Evolutionary conservation across 2,888 invertebrate species (phyloP).

Genomic region (Chloromyia formosa): DNA sequence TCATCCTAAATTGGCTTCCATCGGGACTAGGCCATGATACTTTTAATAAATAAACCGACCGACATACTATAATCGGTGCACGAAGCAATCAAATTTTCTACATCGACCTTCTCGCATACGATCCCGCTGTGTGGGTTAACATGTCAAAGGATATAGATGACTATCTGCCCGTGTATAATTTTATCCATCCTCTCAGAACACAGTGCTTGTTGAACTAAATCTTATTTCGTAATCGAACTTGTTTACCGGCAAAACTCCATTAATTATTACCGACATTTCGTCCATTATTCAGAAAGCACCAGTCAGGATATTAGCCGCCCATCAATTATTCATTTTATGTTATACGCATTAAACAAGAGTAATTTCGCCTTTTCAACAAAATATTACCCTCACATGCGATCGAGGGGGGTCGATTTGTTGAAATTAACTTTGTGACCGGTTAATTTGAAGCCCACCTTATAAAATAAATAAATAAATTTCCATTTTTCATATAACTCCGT

Average conservation of each 20-base stretch:
- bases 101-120: background rate
- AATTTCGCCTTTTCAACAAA: background rate
- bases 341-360: conserved; percentile 12
- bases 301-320: background rate
- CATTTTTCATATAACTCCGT: too few species aligned
- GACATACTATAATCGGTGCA: conserved; percentile 4
- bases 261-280: conserved; percentile 9
- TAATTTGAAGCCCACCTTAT: background rate
- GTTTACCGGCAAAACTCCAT: conserved; percentile 26
- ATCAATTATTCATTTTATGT: conserved; percentile 32
- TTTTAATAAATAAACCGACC: conserved; percentile 1
- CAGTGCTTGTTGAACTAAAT: background rate
- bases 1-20: too few species aligned
- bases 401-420: background rate
- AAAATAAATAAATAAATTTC: conserved; percentile 22
- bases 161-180: too few species aligned
- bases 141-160: background rate
- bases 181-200: too few species aligned
- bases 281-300: conserved; percentile 11
- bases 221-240: conserved; percentile 25
- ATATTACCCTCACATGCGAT: background rate
- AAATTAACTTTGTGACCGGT: conserved; percentile 7
- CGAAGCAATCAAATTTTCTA: conserved; percentile 23
- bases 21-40: too few species aligned
- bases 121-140: too few species aligned